Evolutionary conservation across 1,140 invertebrate genomes (phyloP).

Genomic region (Prorops nasuta): DNA sequence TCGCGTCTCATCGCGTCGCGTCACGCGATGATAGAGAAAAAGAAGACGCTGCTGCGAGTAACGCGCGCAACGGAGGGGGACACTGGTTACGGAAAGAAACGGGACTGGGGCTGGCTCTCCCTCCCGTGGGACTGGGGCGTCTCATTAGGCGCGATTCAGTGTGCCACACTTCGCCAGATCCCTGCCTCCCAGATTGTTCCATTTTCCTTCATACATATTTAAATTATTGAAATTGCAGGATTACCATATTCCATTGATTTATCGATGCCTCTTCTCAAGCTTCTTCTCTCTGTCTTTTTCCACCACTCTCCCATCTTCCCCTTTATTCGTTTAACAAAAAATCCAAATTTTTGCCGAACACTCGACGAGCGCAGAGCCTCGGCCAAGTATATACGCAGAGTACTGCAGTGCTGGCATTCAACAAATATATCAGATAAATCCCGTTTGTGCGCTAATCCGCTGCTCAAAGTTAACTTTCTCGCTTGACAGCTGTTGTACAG

Average conservation of each 20-base stretch:
- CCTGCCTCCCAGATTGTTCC: constrained; percentile 51
- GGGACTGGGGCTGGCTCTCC: constrained; percentile 10
- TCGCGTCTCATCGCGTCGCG: neutral
- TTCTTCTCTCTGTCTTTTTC: neutral
- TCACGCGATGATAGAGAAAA: no score
- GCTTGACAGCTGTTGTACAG: neutral
- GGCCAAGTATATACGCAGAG: no score
- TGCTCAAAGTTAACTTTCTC: neutral
- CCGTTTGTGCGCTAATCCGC: neutral
- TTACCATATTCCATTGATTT: constrained; percentile 57
- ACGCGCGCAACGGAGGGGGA: no score
- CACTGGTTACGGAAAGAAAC: constrained; percentile 14
- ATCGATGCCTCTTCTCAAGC: constrained; percentile 43
- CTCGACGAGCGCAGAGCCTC: no score
- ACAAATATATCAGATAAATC: neutral
- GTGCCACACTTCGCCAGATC: constrained; percentile 43
- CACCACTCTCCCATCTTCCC: neutral
- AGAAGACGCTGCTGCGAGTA: neutral
- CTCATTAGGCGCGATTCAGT: constrained; percentile 54
- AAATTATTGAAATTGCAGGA: constrained; percentile 54
- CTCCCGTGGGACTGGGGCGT: constrained; percentile 39
- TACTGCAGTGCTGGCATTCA: neutral
- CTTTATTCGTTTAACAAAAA: no score
- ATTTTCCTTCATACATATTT: constrained; percentile 57
- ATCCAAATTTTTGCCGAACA: no score